Evolutionary conservation across 2,113 vertebrate genomes (phyloP), one percentile per base, ranked within the genome.

Genomic region (Semnornis frantzii): DNA sequence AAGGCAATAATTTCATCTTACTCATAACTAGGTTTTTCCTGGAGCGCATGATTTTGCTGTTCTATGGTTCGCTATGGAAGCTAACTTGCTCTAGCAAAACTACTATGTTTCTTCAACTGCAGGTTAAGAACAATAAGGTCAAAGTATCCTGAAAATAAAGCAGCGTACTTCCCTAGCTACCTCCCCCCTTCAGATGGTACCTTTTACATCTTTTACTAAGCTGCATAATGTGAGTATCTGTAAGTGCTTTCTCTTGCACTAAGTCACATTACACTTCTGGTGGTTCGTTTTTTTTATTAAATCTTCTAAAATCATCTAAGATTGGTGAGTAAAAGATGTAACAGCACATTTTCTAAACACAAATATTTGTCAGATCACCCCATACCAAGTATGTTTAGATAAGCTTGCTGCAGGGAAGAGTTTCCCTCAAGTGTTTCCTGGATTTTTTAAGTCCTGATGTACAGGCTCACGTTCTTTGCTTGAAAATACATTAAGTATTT

Each of bases 171-270:
- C 76, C 28, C 31, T 31, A 34, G 33, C 42, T 55, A 27, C 27
- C 9, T 33, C 25, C n/a, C 39, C 44, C 8, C 28, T 46, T 48
- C 50, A 63, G 15, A 57, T 64, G 39, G 58, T 74, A 71, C 34
- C 34, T 78, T 65, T 48, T 73, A 25, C 31, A 81, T 87, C 23
- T 85, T 91, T 79, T 72, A 71, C 11, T 48, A 28, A 70, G 24
- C 37, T 86, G 37, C 69, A 74, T 39, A n/a, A 85, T 28, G 30
- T 46, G 44, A 15, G 44, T 46, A 46, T 46, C 30, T 59, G 0
- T 52, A 85, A 89, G 78, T 85, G 75, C 39, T 83, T 96, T 89
- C 44, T 85, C 77, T 78, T 85, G 57, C 77, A 70, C 57, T 44
- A 69, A 69, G 30, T 77, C 10, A 12, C 10, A 74, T 24, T 21